phyloP scores from a whole-genome alignment of 2,797 vertebrate species.

The Chiloscyllium punctatum region DNA sequence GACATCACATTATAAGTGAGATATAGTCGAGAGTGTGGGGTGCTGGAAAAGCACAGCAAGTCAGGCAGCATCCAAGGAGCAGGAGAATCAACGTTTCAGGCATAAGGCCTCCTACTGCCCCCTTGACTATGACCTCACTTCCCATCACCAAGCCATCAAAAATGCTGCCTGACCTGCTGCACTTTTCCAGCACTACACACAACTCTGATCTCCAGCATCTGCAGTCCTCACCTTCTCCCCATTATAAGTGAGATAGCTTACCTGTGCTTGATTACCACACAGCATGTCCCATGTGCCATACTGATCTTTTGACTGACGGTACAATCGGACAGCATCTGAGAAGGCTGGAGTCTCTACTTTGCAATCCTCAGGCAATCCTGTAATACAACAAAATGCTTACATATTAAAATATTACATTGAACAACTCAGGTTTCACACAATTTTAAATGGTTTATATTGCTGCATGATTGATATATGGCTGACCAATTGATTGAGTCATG shows the following conservation, averaged over 20 bases:
- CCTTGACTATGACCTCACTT: too few species aligned
- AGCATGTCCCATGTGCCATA: slow-evolving; percentile 97
- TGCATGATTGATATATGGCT: not conserved
- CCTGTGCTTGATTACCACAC: slow-evolving; percentile 81
- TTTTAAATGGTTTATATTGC: not conserved
- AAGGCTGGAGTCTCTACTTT: slow-evolving; percentile 82
- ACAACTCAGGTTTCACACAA: not conserved
- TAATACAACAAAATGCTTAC: fast-evolving
- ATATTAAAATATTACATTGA: not conserved
- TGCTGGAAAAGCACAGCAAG: too few species aligned
- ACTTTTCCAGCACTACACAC: too few species aligned
- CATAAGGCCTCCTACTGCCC: too few species aligned
- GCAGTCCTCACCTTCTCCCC: too few species aligned
- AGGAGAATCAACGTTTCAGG: too few species aligned
- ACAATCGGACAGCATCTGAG: slow-evolving; percentile 75
- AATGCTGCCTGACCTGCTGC: too few species aligned
- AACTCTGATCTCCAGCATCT: too few species aligned
- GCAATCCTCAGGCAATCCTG: slow-evolving; percentile 80
- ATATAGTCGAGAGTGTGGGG: too few species aligned
- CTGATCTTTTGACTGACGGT: slow-evolving; percentile 77
- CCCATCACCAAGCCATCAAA: too few species aligned
- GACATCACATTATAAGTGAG: too few species aligned
- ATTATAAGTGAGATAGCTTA: slow-evolving; percentile 43
- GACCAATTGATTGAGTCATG: not conserved
- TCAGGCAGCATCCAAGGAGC: too few species aligned